Percentiles rank a stretch among this genome's conserved stretches.
Evolutionary conservation across 2,888 invertebrate species (phyloP).

Genomic region (Iselma pallidipennis): DNA sequence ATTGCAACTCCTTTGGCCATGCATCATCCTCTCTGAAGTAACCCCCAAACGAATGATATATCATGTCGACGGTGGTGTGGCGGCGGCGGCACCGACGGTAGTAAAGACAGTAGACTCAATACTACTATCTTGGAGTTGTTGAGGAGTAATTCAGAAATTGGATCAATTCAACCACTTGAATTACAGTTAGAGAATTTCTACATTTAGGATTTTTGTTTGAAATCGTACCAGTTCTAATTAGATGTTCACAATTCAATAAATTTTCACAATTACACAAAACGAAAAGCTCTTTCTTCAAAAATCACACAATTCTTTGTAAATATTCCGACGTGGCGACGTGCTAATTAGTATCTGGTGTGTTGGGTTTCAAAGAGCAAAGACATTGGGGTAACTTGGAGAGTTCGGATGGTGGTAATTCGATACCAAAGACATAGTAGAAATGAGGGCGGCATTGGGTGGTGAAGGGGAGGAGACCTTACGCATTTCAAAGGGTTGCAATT

Average conservation of each 20-base stretch:
- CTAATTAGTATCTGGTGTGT: conserved; percentile 24
- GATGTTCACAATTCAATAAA: no score
- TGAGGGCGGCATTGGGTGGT: not conserved
- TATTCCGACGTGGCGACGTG: conserved; percentile 7
- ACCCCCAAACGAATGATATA: conserved; percentile 44
- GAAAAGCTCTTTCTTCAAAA: no score
- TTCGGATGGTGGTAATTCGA: conserved; percentile 43
- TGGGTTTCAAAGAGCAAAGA: conserved; percentile 23
- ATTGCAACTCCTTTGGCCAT: conserved; percentile 43
- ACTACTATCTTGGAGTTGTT: conserved; percentile 27
- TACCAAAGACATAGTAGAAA: conserved; percentile 33
- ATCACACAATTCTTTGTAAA: not conserved
- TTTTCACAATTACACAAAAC: no score
- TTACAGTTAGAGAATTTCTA: no score
- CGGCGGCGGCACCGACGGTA: no score
- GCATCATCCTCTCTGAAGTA: conserved; percentile 47
- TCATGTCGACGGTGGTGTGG: conserved; percentile 11
- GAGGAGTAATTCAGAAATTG: conserved; percentile 47
- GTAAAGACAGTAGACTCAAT: no score
- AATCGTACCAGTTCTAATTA: no score
- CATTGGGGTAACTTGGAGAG: no score
- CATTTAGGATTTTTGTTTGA: no score
- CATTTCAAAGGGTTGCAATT: conserved; percentile 54
- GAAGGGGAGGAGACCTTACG: conserved; percentile 35
- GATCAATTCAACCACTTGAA: conserved; percentile 35